These are phyloP conservation scores for Holotrichia oblita DNA, from an alignment of 1,140 invertebrate genomes.

Conservation along the genomic window DNA sequence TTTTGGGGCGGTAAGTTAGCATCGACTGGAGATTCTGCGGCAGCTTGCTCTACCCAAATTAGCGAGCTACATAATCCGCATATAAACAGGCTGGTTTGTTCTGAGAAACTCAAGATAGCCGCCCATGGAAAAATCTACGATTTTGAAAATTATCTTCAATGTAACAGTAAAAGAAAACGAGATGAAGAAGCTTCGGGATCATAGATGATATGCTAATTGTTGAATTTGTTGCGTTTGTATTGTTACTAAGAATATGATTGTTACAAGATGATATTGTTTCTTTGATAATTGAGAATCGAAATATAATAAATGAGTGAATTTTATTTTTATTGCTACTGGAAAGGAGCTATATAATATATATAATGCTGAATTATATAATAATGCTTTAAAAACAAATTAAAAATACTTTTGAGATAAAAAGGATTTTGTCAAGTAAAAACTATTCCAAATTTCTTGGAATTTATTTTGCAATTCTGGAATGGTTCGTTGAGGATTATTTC, in stretches of 20 bases:
- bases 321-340: no score
- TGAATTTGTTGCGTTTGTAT: not conserved
- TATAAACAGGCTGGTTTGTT: slow-evolving; percentile 61
- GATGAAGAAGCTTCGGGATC: not conserved
- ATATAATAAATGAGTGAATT: no score
- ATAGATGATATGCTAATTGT: not conserved
- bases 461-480: no score
- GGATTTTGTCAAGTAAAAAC: no score
- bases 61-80: slow-evolving; percentile 68
- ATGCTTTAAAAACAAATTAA: no score
- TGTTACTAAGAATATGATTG: not conserved
- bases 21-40: slow-evolving; percentile 62
- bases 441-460: no score
- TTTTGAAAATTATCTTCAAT: slow-evolving; percentile 23
- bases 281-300: not conserved
- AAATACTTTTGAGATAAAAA: no score
- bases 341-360: no score
- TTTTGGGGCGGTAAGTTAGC: slow-evolving; percentile 59
- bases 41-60: slow-evolving; percentile 68
- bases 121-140: slow-evolving; percentile 42
- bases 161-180: not conserved
- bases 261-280: not conserved
- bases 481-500: no score
- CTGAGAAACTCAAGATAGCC: slow-evolving; percentile 49
- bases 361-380: no score